Evolutionary conservation across 2,797 vertebrate species (phyloP).

Genomic region (Darevskia nairensis): DNA sequence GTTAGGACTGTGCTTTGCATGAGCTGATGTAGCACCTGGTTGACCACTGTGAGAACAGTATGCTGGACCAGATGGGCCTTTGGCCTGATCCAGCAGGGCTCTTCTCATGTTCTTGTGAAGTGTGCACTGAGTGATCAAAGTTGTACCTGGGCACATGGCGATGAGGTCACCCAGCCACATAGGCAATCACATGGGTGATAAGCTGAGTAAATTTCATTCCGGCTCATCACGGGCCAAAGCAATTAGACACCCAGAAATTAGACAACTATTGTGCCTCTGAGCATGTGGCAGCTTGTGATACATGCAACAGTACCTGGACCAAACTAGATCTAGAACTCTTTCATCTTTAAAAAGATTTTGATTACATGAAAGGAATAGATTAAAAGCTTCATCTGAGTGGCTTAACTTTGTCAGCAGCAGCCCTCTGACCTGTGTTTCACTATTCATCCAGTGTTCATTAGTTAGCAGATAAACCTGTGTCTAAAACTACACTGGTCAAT

Average conservation of each 20-base stretch:
- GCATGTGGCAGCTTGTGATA: constrained; percentile 14
- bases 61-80: too few species aligned
- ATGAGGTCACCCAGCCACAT: not conserved
- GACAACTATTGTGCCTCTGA: constrained; percentile 14
- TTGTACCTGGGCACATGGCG: not conserved
- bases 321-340: not conserved
- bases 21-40: too few species aligned
- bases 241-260: constrained; percentile 26
- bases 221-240: not conserved
- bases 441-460: constrained; percentile 18
- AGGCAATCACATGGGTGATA: constrained; percentile 10
- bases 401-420: constrained; percentile 4
- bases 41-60: too few species aligned
- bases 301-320: not conserved
- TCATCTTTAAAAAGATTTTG: constrained; percentile 11
- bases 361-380: constrained; percentile 1
- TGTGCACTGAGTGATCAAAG: not conserved
- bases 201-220: constrained; percentile 10
- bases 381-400: constrained; percentile 3
- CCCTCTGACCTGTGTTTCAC: constrained; percentile 12
- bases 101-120: too few species aligned
- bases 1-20: too few species aligned
- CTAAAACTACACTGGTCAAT: constrained; percentile 21
- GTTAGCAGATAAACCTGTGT: constrained; percentile 3
- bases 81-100: too few species aligned